Evolutionary conservation across 2,888 invertebrate genomes (phyloP).

Genomic region (Pseudolycoriella hygida): DNA sequence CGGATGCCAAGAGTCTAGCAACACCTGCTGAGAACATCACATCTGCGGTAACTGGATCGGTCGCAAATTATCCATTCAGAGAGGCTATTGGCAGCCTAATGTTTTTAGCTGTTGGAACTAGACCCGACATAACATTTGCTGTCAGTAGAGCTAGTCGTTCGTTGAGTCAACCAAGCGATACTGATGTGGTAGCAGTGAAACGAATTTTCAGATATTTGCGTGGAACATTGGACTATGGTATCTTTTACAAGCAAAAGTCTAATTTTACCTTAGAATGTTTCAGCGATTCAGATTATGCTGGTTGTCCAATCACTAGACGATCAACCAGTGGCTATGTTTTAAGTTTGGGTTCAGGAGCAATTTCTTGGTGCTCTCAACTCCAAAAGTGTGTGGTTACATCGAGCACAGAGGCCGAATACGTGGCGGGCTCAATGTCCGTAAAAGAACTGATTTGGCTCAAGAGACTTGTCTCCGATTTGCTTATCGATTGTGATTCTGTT

Average conservation of each 20-base stretch:
- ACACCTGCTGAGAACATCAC: constrained; percentile 6
- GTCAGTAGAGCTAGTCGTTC: constrained; percentile 5
- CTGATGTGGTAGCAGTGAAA: constrained; percentile 10
- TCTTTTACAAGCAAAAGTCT: constrained; percentile 5
- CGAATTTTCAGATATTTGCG: constrained; percentile 7
- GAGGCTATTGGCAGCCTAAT: constrained; percentile 9
- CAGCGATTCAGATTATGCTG: constrained; percentile 13
- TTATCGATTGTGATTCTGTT: too few species aligned
- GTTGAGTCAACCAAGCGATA: constrained; percentile 7
- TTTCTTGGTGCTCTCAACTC: constrained; percentile 17
- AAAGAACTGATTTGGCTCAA: constrained; percentile 11
- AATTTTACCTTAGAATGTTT: constrained; percentile 7
- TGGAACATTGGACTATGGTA: constrained; percentile 6
- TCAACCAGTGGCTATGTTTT: constrained; percentile 13
- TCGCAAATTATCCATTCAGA: neutral
- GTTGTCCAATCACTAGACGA: constrained; percentile 10
- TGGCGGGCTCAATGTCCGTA: constrained; percentile 12
- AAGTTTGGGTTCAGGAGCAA: constrained; percentile 12
- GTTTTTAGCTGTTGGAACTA: constrained; percentile 9
- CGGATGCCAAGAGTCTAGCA: constrained; percentile 7
- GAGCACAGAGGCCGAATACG: constrained; percentile 14
- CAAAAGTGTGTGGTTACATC: constrained; percentile 17
- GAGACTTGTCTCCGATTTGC: neutral
- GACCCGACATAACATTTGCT: constrained; percentile 9
- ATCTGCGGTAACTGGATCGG: neutral